Percentiles rank a stretch among this genome's conserved stretches.
phyloP scores from a whole-genome alignment of 2,888 invertebrate species.

The Lithosia quadra region DNA sequence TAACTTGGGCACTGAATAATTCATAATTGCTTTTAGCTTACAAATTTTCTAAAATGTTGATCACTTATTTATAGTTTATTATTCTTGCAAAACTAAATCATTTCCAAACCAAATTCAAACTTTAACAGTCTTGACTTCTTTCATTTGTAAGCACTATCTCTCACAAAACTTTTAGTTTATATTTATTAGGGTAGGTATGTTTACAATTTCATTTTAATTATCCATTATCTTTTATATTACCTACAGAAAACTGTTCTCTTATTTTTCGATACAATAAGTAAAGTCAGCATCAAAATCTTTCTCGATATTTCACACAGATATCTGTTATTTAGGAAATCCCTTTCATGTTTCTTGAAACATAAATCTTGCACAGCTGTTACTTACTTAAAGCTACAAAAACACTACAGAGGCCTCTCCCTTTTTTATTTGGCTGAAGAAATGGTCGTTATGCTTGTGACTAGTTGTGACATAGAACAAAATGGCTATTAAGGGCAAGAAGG shows the following conservation, averaged over 20 bases:
- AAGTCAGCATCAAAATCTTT: slow-evolving; percentile 1
- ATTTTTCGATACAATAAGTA: neutral
- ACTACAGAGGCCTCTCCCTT: slow-evolving; percentile 27
- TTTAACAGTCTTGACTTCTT: neutral
- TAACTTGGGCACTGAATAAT: neutral
- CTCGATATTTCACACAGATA: neutral
- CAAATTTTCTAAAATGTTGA: neutral
- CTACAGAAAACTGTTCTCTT: no score
- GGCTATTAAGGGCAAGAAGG: neutral
- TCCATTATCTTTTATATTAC: neutral
- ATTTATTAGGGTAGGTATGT: no score
- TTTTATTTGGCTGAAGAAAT: slow-evolving; percentile 27
- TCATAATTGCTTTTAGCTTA: neutral
- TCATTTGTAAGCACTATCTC: neutral
- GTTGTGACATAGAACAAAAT: neutral
- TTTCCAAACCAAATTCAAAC: neutral
- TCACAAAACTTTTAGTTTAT: no score
- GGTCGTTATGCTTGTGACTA: neutral
- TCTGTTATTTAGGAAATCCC: neutral
- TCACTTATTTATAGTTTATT: neutral
- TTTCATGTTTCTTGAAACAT: slow-evolving; percentile 30
- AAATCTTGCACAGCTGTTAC: slow-evolving; percentile 47
- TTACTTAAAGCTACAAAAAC: slow-evolving; percentile 37
- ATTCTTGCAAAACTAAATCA: neutral
- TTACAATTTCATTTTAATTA: no score